Percentiles rank a stretch among this genome's conserved stretches.
Evolutionary conservation across 2,888 invertebrate species (phyloP).

Genomic region (Sinopyrophorus schimmeli): DNA sequence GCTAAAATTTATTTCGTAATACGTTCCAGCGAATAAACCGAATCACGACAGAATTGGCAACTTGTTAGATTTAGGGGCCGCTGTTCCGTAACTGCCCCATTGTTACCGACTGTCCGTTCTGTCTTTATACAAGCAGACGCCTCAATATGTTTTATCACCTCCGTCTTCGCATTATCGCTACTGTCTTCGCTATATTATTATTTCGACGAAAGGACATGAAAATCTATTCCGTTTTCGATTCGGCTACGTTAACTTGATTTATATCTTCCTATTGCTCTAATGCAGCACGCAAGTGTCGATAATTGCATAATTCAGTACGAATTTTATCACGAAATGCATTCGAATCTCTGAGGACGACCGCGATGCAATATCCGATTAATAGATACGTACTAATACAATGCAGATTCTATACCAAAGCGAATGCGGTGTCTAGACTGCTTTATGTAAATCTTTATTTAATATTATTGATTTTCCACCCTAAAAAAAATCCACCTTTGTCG

Average conservation of each 20-base stretch:
- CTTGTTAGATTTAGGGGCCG: slow-evolving; percentile 29
- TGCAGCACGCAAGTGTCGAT: too few species aligned
- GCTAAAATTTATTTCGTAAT: slow-evolving; percentile 20
- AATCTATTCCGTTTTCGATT: too few species aligned
- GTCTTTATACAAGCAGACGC: slow-evolving; percentile 15
- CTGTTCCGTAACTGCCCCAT: slow-evolving; percentile 26
- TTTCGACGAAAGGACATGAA: slow-evolving; percentile 16
- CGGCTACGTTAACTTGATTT: too few species aligned
- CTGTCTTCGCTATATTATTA: slow-evolving; percentile 26
- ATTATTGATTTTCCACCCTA: slow-evolving; percentile 27
- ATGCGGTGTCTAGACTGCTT: slow-evolving; percentile 13
- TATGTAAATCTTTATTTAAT: slow-evolving; percentile 24
- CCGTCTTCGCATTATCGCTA: slow-evolving; percentile 20
- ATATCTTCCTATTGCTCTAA: too few species aligned
- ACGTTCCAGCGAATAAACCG: slow-evolving; percentile 20
- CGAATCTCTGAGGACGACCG: too few species aligned
- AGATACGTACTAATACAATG: too few species aligned
- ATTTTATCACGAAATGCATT: too few species aligned
- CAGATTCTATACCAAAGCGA: slow-evolving; percentile 7
- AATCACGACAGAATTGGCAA: slow-evolving; percentile 29
- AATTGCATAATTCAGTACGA: too few species aligned
- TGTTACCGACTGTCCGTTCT: slow-evolving; percentile 25
- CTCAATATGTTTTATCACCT: slow-evolving; percentile 27
- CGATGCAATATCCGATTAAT: too few species aligned
- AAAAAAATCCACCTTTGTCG: slow-evolving; percentile 28